phyloP scores from a whole-genome alignment of 2,888 invertebrate genomes.

The Myopa testacea region DNA sequence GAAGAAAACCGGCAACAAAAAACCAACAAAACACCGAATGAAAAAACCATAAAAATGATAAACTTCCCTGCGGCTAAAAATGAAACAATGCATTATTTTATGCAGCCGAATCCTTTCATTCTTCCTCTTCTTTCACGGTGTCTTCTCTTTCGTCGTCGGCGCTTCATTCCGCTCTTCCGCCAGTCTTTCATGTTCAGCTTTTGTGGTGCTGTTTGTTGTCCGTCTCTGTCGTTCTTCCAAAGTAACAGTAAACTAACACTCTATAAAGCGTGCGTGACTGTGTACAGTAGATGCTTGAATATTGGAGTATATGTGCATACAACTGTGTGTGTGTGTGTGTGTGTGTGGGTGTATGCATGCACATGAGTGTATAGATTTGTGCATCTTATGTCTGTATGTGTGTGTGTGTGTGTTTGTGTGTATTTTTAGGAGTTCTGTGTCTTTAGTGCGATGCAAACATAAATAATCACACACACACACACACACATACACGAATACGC shows the following conservation, averaged over 20 bases:
- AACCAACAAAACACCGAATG: too few relatives aligned
- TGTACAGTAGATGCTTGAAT: neutral
- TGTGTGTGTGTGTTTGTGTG: neutral
- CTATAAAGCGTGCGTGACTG: neutral
- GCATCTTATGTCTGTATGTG: neutral
- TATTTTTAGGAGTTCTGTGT: neutral
- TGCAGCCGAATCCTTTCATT: conserved; percentile 22
- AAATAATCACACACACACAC: conserved; percentile 16
- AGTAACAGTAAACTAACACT: neutral
- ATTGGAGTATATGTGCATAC: neutral
- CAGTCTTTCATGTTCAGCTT: neutral
- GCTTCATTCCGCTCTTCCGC: neutral
- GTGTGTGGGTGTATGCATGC: neutral
- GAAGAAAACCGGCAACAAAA: too few relatives aligned
- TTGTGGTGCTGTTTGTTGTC: neutral
- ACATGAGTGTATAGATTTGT: too few relatives aligned
- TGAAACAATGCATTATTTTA: conserved; percentile 29
- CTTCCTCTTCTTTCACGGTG: neutral
- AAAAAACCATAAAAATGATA: conserved; percentile 6
- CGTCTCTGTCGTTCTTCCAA: neutral
- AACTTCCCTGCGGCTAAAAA: conserved; percentile 20
- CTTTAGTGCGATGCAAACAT: neutral
- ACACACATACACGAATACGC: conserved; percentile 12
- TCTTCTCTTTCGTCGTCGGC: too few relatives aligned
- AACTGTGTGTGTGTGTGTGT: neutral